Percentiles rank a stretch among this genome's conserved stretches.
Conservation (phyloP, 2,888 invertebrate species). For the Plagiodera versicolora region DNA sequence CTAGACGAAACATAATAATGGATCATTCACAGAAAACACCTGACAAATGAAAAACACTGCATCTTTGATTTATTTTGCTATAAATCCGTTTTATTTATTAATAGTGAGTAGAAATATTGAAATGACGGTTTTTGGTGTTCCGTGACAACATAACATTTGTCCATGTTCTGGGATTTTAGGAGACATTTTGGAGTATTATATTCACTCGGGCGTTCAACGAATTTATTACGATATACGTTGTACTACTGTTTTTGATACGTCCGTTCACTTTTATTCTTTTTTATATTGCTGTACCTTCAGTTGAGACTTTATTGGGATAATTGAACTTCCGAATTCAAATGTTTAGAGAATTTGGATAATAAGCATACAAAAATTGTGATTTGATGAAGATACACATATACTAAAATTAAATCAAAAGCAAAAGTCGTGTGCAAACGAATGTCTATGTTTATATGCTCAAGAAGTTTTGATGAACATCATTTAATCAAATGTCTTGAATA, state of each 20-base stretch:
- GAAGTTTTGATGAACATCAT: too few species aligned
- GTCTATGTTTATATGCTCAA: too few species aligned
- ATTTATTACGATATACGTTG: not conserved
- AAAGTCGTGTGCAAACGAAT: too few species aligned
- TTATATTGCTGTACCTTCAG: too few species aligned
- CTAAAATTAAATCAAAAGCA: too few species aligned
- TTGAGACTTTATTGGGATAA: not conserved
- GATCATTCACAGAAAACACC: constrained; percentile 55
- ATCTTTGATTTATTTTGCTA: constrained; percentile 54
- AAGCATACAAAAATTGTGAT: too few species aligned
- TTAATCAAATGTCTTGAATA: too few species aligned
- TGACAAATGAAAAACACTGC: constrained; percentile 57
- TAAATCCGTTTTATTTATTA: constrained; percentile 55
- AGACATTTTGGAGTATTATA: constrained; percentile 9
- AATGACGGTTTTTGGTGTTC: constrained; percentile 47
- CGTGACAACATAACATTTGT: constrained; percentile 36
- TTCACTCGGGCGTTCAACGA: not conserved
- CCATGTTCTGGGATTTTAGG: constrained; percentile 6
- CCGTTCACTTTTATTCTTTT: too few species aligned
- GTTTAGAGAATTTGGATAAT: too few species aligned
- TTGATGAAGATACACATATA: too few species aligned
- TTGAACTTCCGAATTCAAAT: too few species aligned
- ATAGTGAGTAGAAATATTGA: constrained; percentile 51
- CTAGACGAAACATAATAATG: constrained; percentile 54
- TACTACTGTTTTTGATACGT: too few species aligned